A percentile compares a stretch with the other conserved stretches of the same genome.
Evolutionary conservation across 2,888 invertebrate genomes (phyloP).

Genomic region (Lymantria monacha): DNA sequence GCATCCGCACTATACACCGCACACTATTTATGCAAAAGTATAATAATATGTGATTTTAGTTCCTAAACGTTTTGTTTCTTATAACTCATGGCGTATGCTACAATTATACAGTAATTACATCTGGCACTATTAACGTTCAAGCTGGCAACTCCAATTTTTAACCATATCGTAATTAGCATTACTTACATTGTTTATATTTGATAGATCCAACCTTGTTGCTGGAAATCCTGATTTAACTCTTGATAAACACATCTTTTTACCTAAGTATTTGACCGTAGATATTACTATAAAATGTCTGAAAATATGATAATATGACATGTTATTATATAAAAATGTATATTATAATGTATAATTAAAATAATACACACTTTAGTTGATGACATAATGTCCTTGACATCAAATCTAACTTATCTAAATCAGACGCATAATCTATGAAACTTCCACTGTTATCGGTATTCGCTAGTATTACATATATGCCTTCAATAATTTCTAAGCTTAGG

Average conservation of each 20-base stretch:
- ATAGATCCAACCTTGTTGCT: background rate
- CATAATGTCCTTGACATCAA: background rate
- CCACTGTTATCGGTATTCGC: background rate
- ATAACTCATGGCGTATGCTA: background rate
- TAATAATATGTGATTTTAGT: too few relatives aligned
- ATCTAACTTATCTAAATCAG: background rate
- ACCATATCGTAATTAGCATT: too few relatives aligned
- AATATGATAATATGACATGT: background rate
- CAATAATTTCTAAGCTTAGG: background rate
- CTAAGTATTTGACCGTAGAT: background rate
- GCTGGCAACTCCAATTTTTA: background rate
- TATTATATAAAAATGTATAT: background rate
- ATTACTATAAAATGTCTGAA: background rate
- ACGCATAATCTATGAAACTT: background rate
- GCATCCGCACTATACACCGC: too few relatives aligned
- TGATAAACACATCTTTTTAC: background rate
- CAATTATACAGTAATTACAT: background rate
- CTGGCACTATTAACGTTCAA: background rate
- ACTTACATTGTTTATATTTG: background rate
- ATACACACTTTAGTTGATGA: background rate
- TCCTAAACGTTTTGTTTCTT: too few relatives aligned
- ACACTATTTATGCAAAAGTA: too few relatives aligned
- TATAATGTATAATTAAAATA: background rate
- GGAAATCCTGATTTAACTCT: background rate
- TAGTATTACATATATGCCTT: background rate